Evolutionary conservation across 2,113 vertebrate species (phyloP).

Genomic region (Electrona antarctica): DNA sequence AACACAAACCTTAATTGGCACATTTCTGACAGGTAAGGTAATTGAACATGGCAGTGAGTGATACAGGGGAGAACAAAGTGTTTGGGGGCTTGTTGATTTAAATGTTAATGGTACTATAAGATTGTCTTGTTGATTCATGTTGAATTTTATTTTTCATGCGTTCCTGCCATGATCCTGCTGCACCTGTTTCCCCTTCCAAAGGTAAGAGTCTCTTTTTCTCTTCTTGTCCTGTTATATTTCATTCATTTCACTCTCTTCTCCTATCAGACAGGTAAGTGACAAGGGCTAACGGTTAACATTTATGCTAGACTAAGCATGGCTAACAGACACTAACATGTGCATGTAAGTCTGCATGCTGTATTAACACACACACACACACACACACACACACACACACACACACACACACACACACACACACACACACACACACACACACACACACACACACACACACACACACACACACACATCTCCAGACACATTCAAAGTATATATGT

Average conservation of each 20-base stretch:
- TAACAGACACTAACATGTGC: conserved; percentile 28
- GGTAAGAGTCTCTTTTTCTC: conserved; percentile 57
- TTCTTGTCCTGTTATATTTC: background rate
- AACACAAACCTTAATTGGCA: too few species aligned
- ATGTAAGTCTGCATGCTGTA: conserved; percentile 25
- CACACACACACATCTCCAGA: conserved; percentile 27
- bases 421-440: conserved; percentile 21
- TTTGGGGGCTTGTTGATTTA: background rate
- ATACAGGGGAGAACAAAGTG: background rate
- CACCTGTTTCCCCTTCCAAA: conserved; percentile 32
- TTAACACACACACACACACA: too few species aligned
- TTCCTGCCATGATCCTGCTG: conserved; percentile 1
- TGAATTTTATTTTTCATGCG: conserved; percentile 47
- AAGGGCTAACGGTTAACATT: conserved; percentile 22
- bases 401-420: conserved; percentile 34
- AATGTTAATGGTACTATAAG: background rate
- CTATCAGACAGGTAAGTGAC: conserved; percentile 36
- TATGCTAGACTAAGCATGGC: conserved; percentile 34
- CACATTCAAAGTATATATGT: conserved; percentile 47
- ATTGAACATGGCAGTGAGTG: too few species aligned
- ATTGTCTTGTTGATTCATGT: too few species aligned
- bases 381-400: conserved; percentile 5
- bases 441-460: conserved; percentile 33
- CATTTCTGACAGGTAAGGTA: background rate
- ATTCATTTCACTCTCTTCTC: background rate